Conservation (phyloP, 2,797 vertebrate genomes). For the Hoplostethus mediterraneus region DNA sequence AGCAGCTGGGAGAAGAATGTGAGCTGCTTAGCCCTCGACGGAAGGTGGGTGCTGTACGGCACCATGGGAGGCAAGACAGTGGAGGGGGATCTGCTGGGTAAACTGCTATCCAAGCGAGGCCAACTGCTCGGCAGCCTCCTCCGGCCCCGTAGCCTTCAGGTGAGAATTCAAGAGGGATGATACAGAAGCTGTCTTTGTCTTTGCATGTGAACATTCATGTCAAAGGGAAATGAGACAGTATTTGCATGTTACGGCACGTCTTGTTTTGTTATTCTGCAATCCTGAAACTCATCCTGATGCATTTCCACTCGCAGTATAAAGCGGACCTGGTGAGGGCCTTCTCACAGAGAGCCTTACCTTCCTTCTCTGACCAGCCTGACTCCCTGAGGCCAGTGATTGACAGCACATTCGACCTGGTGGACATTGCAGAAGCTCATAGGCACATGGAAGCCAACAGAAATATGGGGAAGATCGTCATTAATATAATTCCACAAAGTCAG, state of each 20-base stretch:
- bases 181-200: not conserved
- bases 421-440: slow-evolving; percentile 84
- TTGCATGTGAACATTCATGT: not conserved
- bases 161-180: slow-evolving; percentile 33
- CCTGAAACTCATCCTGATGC: not conserved
- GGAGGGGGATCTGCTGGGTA: slow-evolving; percentile 85
- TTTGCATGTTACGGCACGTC: not conserved
- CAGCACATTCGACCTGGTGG: slow-evolving; percentile 78
- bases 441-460: slow-evolving; percentile 89
- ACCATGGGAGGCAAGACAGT: slow-evolving; percentile 84
- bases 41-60: slow-evolving; percentile 90
- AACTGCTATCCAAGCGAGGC: slow-evolving; percentile 87
- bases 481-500: slow-evolving; percentile 51
- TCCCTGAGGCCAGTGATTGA: slow-evolving; percentile 83
- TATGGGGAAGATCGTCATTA: slow-evolving; percentile 88
- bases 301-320: slow-evolving; percentile 85
- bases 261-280: not conserved
- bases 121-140: slow-evolving; percentile 86
- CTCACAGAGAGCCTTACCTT: slow-evolving; percentile 75
- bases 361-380: slow-evolving; percentile 74
- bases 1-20: slow-evolving; percentile 89
- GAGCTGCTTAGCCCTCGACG: slow-evolving; percentile 84
- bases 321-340: slow-evolving; percentile 85
- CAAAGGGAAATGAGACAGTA: not conserved
- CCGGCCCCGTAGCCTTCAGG: slow-evolving; percentile 82